phyloP scores from a whole-genome alignment of 2,113 vertebrate genomes.

The Siniperca knerii region DNA sequence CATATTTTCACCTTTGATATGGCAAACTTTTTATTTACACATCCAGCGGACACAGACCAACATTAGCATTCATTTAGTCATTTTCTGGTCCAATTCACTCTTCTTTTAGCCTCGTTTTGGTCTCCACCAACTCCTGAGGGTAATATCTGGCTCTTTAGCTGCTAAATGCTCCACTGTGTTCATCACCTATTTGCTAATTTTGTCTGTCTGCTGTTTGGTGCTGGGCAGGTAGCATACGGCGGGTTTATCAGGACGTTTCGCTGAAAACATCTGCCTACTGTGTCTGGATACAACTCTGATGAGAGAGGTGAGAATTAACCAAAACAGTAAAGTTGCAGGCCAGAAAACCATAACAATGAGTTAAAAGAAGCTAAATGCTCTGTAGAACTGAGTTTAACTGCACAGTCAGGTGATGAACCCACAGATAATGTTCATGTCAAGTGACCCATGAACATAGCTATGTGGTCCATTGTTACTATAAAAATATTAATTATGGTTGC shows the following conservation, averaged over 20 bases:
- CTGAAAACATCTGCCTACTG: not conserved
- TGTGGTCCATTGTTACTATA: not conserved
- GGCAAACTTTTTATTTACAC: not conserved
- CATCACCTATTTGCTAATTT: not conserved
- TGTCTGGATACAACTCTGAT: no score
- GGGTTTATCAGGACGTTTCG: not conserved
- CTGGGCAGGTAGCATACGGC: not conserved
- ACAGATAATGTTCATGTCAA: not conserved
- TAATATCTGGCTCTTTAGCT: not conserved
- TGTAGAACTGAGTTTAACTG: not conserved
- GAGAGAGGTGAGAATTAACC: not conserved
- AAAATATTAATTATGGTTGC: not conserved
- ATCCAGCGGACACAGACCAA: not conserved
- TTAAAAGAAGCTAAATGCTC: not conserved
- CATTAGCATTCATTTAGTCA: not conserved
- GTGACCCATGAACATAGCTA: not conserved
- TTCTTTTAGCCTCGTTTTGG: not conserved
- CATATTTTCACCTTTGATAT: not conserved
- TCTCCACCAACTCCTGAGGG: not conserved
- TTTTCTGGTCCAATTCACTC: not conserved
- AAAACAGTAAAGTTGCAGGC: not conserved
- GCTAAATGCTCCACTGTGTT: not conserved
- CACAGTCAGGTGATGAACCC: not conserved
- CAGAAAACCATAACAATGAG: not conserved
- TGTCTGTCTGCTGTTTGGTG: not conserved